phyloP scores from a whole-genome alignment of 2,888 invertebrate genomes.

The Mesorhabditis spiculigera region DNA sequence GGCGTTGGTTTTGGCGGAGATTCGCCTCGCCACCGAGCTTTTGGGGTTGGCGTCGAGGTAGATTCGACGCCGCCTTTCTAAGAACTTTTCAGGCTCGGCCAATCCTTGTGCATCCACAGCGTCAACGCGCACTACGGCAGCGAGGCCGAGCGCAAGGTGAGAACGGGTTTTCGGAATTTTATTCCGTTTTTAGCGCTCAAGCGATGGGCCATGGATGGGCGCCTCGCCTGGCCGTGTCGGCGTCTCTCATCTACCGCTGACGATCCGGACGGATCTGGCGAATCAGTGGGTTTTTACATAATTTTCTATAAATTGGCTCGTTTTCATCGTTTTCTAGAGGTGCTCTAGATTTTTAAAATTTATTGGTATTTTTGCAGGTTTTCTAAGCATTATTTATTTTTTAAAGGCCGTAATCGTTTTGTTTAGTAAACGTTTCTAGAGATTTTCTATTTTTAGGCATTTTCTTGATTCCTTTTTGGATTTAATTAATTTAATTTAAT shows the following conservation, averaged over 20 bases:
- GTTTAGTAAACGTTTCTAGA: neutral
- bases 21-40: constrained; percentile 68
- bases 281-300: constrained; percentile 63
- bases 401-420: neutral
- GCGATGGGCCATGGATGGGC: neutral
- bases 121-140: constrained; percentile 31
- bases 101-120: constrained; percentile 66
- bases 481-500: too few relatives aligned
- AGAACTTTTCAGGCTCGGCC: constrained; percentile 63
- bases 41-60: constrained; percentile 66
- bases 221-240: constrained; percentile 62
- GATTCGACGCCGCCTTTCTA: neutral
- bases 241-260: constrained; percentile 68
- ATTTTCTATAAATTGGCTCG: neutral
- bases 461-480: neutral
- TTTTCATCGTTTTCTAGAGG: neutral
- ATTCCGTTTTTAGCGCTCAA: neutral
- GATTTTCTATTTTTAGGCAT: neutral
- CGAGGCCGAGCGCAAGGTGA: constrained; percentile 13
- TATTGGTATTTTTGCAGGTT: too few relatives aligned
- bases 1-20: constrained; percentile 61
- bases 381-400: too few relatives aligned
- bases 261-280: constrained; percentile 69
- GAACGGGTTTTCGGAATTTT: neutral
- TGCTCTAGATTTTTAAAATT: neutral